A percentile compares a stretch with the other conserved stretches of the same genome.
Conservation (phyloP, 2,888 invertebrate genomes). For the Steinernema scapterisci region DNA sequence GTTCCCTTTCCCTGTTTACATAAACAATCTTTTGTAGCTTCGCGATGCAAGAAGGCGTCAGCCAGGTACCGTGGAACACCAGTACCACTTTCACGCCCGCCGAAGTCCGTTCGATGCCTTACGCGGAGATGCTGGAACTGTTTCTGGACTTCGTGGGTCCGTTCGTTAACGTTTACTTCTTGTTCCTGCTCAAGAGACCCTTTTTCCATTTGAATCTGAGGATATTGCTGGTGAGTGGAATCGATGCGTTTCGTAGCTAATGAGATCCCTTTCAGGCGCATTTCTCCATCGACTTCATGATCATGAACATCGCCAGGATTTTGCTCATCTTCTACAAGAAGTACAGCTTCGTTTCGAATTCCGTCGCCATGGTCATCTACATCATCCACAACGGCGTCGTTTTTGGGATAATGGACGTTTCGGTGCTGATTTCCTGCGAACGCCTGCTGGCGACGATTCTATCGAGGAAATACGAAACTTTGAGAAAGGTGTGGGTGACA, state of each 20-base stretch:
- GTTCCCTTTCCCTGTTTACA: too few relatives aligned
- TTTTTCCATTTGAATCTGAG: constrained; percentile 12
- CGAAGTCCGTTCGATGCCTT: neutral
- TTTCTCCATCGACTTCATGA: neutral
- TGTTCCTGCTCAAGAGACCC: neutral
- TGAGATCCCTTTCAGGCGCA: neutral
- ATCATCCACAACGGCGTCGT: neutral
- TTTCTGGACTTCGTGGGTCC: neutral
- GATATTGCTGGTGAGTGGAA: neutral
- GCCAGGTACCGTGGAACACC: neutral
- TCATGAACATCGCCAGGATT: neutral
- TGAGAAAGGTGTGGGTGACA: neutral
- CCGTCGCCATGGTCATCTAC: neutral
- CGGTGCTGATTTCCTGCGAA: neutral
- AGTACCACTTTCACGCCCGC: neutral
- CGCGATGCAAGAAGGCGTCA: too few relatives aligned
- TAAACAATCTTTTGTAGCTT: too few relatives aligned
- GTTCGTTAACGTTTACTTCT: neutral
- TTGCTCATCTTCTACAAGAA: neutral
- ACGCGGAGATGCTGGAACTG: neutral
- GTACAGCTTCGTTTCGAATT: neutral
- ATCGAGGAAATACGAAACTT: neutral
- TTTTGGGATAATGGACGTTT: constrained; percentile 11
- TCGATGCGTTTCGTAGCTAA: neutral
- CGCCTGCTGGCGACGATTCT: neutral